These are phyloP conservation scores for Agrochola circellaris DNA, from an alignment of 2,888 invertebrate genomes.

Conservation along the genomic window DNA sequence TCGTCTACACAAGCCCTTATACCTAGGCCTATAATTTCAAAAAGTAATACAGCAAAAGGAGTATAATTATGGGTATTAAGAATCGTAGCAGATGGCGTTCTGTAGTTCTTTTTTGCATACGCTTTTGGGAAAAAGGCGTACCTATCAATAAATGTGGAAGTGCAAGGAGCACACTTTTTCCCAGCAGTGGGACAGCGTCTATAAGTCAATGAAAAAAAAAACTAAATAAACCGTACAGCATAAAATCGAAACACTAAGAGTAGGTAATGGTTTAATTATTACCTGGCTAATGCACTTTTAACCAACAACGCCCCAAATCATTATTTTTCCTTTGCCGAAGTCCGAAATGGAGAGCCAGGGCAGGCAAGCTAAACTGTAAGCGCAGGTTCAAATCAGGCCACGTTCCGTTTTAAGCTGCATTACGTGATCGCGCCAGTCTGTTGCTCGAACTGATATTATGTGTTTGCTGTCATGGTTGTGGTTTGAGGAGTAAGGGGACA, in stretches of 20 bases:
- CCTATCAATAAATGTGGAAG: background rate
- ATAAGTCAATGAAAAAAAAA: background rate
- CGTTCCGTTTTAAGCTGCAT: conserved; percentile 73
- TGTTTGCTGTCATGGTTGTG: conserved; percentile 64
- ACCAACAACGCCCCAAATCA: background rate
- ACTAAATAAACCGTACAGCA: background rate
- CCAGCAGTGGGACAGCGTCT: background rate
- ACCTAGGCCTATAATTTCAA: no score
- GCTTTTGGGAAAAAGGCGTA: background rate
- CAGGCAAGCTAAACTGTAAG: conserved; percentile 47
- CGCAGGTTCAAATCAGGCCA: conserved; percentile 66
- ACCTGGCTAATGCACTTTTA: background rate
- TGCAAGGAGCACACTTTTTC: background rate
- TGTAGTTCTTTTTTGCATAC: no score
- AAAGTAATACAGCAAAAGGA: background rate
- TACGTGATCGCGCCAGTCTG: conserved; percentile 71
- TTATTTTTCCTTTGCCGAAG: conserved; percentile 28
- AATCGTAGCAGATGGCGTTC: no score
- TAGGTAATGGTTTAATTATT: background rate
- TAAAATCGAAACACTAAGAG: background rate
- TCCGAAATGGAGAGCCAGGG: conserved; percentile 26
- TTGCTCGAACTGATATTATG: conserved; percentile 69
- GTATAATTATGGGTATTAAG: no score
- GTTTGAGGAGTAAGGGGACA: background rate
- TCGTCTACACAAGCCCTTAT: no score